Evolutionary conservation across 92 coral and sea anemone species (phyloP), one percentile per base, ranked within the genome.

Genomic region (Porites lobata): DNA sequence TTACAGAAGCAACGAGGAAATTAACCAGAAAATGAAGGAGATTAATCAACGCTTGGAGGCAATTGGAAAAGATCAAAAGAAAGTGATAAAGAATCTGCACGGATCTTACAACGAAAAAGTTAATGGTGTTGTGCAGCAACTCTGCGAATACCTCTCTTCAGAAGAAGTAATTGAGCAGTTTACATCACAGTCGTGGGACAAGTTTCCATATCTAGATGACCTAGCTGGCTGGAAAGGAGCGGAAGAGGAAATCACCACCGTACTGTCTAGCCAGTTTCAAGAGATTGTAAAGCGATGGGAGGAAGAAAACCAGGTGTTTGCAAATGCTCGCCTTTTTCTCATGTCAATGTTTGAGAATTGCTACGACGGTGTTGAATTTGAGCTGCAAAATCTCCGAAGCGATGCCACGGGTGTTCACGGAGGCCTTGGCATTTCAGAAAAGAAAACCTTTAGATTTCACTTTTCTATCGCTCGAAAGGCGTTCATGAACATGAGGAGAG

Each of bases 201-300:
- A 59, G 2, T 3, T 38, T 3, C 4, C 0, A 32, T 51, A 9
- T 68, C 89, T 89, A 72, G 54, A 19, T 24, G 52, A 0, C 4
- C n/a, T n/a, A n/a, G n/a, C n/a, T n/a, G n/a, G 57, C 32, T 88
- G 88, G 92, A 21, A 9, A 12, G 59, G 0, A 9, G 82, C 78
- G 1, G 20, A 88, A 38, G 9, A 8, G 32, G 12, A 74, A 0
- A 73, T 84, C 66, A 15, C 1, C 17, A 77, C 62, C 14, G 75
- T 50, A 10, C 11, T 89, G 1, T 2, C 54, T 56, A 9, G 50
- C 7, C 58, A 71, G 29, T 70, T 89, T 66, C 17, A 10, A 15
- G 56, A 56, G 24, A 3, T 76, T 58, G 19, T 89, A 1, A 9
- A 54, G 20, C 38, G 78, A 5, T 84, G 89, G 92, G 92, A 89